Evolutionary conservation across 2,888 invertebrate genomes (phyloP), one percentile per base, ranked within the genome.

Genomic region (Apantesis nais): DNA sequence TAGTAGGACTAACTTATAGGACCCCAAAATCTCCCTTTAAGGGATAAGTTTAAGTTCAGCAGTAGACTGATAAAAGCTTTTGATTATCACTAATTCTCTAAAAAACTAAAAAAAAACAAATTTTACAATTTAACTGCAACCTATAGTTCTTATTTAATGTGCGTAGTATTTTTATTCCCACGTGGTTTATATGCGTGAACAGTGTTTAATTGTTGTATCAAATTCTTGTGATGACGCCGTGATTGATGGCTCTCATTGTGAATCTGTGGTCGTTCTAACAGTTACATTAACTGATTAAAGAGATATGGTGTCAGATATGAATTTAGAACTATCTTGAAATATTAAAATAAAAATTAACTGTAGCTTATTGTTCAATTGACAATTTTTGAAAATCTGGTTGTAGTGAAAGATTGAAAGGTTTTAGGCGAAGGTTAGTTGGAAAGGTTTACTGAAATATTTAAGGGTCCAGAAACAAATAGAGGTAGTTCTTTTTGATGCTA

Each of bases 101-200:
- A 39, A 39, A 39, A 8, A 11, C 1, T 9, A 22, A 22, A 22
- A 19, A 48, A 8, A 8, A 8, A 22, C n/a, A n/a, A 4, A 39
- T 39, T 39, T 37, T n/a, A 4, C 5, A 12, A 39, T 63, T 39
- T 41, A 8, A 29, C 41, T 29, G 29, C 8, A 37, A 41, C 63
- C 19, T 63, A 29, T 41, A 19, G 29, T 63, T 41, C 4, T 2
- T 63, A 41, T 9, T 39, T 41, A 29, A 63, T 29, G 2, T 62
- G 55, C 37, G 41, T 61, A 34, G 61, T 55, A 19, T 71, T 58
- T 74, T 31, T 72, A n/a, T 72, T 80, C 73, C 62, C 82, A 82
- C 80, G 69, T 69, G 11, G 25, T 55, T 70, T 58, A 58, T 25
- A 29, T 16, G 58, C 58, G 29, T 29, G 58, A 58, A 58, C 25